Conservation (phyloP, 2,797 vertebrate genomes). For the Protonibea diacanthus region DNA sequence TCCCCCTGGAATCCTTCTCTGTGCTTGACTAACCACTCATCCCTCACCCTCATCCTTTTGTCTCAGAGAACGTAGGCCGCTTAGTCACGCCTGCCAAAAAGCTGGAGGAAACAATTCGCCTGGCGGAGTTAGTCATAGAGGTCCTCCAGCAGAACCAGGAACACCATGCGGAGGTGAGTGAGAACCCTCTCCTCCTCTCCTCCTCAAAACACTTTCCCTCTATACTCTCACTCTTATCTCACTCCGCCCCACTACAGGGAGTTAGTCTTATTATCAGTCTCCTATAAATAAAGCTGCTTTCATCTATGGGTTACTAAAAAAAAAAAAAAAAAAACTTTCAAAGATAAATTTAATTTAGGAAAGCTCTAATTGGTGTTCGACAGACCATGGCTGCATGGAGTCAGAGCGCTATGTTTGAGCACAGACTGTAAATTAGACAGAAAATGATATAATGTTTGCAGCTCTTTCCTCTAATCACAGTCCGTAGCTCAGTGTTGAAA, state of each 20-base stretch:
- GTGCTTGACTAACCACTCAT: conserved; percentile 88
- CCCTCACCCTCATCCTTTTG: conserved; percentile 89
- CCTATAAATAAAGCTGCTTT: conserved; percentile 79
- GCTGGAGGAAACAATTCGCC: conserved; percentile 98
- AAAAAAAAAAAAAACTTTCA: conserved; percentile 26
- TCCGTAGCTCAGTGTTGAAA: conserved; percentile 40
- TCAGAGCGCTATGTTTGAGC: conserved; percentile 53
- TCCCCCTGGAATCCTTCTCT: conserved; percentile 70
- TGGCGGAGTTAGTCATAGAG: conserved; percentile 99
- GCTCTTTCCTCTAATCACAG: conserved; percentile 52
- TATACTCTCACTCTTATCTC: conserved; percentile 76
- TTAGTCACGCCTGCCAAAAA: conserved; percentile 99
- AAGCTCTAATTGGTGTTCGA: conserved; percentile 68
- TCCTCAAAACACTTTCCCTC: conserved; percentile 72
- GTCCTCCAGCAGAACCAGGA: conserved; percentile 99
- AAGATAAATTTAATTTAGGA: conserved; percentile 66
- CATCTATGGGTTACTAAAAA: conserved; percentile 62
- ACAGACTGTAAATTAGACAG: conserved; percentile 59
- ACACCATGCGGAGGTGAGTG: conserved; percentile 99
- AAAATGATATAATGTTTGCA: conserved; percentile 52
- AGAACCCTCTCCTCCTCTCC: conserved; percentile 72
- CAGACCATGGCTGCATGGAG: conserved; percentile 56
- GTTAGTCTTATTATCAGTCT: conserved; percentile 67
- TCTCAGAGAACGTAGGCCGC: conserved; percentile 99
- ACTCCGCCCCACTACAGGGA: conserved; percentile 71